Evolutionary conservation across 2,797 vertebrate species (phyloP).

Genomic region (Emys orbicularis): DNA sequence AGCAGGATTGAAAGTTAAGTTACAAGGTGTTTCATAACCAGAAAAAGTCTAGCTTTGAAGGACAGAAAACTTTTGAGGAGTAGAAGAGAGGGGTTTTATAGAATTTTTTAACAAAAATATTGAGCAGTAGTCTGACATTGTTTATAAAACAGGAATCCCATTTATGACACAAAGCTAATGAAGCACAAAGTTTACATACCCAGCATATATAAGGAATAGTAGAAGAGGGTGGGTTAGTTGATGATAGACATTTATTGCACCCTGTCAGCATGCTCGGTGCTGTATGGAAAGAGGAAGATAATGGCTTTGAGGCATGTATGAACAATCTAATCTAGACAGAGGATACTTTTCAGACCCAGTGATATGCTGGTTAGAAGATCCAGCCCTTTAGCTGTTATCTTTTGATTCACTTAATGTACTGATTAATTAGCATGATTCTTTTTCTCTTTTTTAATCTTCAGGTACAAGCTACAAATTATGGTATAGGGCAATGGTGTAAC

Average conservation of each 20-base stretch:
- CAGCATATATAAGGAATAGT: neutral
- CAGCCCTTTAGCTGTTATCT: neutral
- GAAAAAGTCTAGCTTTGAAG: slow-evolving; percentile 26
- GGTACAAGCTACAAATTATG: neutral
- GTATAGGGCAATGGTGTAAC: neutral
- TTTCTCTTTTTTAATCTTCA: neutral
- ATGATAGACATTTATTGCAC: neutral
- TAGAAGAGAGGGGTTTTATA: neutral
- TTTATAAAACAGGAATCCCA: slow-evolving; percentile 6
- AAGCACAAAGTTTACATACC: neutral
- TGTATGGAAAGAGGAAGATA: neutral
- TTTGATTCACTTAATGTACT: neutral
- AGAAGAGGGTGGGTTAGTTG: neutral
- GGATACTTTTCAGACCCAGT: neutral
- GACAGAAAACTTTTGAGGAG: neutral
- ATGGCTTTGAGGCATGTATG: neutral
- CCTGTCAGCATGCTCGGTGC: neutral
- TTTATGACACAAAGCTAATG: neutral
- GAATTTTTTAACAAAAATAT: neutral
- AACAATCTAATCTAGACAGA: neutral
- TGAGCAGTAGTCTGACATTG: neutral
- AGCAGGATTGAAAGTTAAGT: slow-evolving; percentile 54
- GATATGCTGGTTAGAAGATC: neutral
- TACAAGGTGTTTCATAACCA: slow-evolving; percentile 60
- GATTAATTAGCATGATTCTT: neutral